Percentiles rank a stretch among this genome's conserved stretches.
These are phyloP conservation scores for Menidia menidia DNA, from an alignment of 2,797 vertebrate species.

Conservation along the genomic window DNA sequence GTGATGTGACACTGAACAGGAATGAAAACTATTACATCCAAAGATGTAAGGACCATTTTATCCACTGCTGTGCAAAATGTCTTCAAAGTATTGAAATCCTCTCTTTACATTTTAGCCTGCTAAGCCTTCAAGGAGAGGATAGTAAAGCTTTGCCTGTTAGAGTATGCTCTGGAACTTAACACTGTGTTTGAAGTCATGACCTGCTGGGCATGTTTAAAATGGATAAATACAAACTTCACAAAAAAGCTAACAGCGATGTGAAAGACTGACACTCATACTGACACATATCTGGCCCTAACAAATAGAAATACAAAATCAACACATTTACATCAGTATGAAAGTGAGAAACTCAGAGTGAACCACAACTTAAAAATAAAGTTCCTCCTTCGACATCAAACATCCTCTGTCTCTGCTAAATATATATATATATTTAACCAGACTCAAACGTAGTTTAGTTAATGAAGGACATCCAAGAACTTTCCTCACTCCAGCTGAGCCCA, in stretches of 20 bases:
- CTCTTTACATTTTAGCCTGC: background rate
- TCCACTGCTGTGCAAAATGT: background rate
- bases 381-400: background rate
- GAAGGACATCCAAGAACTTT: background rate
- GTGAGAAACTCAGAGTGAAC: background rate
- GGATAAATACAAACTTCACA: background rate
- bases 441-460: background rate
- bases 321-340: background rate
- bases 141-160: background rate
- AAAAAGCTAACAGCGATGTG: background rate
- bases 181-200: background rate
- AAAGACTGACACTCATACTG: background rate
- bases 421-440: background rate
- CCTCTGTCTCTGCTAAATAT: background rate
- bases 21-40: background rate
- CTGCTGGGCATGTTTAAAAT: background rate
- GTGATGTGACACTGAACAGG: background rate
- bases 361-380: no score
- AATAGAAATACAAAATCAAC: background rate
- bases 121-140: background rate
- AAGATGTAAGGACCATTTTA: background rate
- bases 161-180: background rate
- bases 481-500: background rate
- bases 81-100: background rate
- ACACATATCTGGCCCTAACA: background rate